Evolutionary conservation across 2,888 invertebrate species (phyloP).

Genomic region (Himalopsyche tibetana): DNA sequence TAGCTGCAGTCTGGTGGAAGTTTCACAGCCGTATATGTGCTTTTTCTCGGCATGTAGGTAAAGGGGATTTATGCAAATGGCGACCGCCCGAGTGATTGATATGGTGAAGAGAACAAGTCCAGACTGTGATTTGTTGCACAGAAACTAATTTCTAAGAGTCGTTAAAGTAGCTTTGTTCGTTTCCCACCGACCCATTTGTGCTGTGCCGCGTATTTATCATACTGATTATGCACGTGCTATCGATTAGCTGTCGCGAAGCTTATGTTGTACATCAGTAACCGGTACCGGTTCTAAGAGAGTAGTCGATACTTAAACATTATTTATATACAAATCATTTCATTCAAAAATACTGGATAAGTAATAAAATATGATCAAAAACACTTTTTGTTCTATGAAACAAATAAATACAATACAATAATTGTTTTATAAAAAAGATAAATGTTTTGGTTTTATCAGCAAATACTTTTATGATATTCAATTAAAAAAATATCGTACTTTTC

Average conservation of each 20-base stretch:
- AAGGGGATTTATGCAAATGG: conserved; percentile 9
- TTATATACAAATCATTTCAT: too few relatives aligned
- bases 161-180: conserved; percentile 43
- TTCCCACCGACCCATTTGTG: conserved; percentile 40
- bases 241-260: background rate
- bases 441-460: too few relatives aligned
- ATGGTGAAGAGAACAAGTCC: background rate
- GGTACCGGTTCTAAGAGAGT: too few relatives aligned
- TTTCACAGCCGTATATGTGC: background rate
- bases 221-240: background rate
- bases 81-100: conserved; percentile 48
- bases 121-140: conserved; percentile 52
- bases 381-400: too few relatives aligned
- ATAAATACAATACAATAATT: too few relatives aligned
- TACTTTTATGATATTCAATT: too few relatives aligned
- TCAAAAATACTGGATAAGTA: too few relatives aligned
- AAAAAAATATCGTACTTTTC: too few relatives aligned
- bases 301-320: too few relatives aligned
- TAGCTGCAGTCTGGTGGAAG: background rate
- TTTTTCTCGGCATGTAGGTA: background rate
- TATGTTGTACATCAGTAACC: background rate
- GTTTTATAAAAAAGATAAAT: too few relatives aligned
- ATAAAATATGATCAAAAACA: too few relatives aligned
- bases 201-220: background rate
- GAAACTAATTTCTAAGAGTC: conserved; percentile 56